phyloP scores from a whole-genome alignment of 2,797 vertebrate species.

The Pseudopleuronectes americanus region DNA sequence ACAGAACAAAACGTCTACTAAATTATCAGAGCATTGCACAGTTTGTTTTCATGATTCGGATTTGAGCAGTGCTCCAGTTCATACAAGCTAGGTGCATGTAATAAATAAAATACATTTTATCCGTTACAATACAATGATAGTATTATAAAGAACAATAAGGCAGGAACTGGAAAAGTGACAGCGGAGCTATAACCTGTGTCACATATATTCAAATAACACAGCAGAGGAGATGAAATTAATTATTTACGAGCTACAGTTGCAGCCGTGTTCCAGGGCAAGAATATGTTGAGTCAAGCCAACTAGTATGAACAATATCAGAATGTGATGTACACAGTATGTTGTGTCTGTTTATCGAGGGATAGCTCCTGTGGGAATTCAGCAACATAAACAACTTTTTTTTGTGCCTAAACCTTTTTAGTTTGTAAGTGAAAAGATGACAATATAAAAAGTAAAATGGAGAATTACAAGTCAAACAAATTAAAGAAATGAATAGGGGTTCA shows the following conservation, averaged over 20 bases:
- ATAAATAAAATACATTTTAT: background rate
- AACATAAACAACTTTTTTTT: background rate
- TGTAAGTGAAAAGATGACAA: background rate
- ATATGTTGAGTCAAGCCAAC: background rate
- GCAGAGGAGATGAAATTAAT: slow-evolving; percentile 1
- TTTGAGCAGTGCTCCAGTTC: background rate
- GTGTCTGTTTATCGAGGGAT: background rate
- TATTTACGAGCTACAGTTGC: background rate
- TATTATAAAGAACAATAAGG: background rate
- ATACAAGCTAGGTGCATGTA: background rate
- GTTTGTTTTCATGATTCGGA: too few species aligned
- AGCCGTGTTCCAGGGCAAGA: background rate
- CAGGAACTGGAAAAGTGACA: slow-evolving; percentile 3
- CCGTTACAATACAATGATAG: background rate
- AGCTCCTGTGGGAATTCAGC: background rate
- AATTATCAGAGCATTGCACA: too few species aligned
- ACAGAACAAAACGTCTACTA: too few species aligned
- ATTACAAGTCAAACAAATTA: background rate
- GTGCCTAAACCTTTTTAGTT: background rate
- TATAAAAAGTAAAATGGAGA: background rate
- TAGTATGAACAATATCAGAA: background rate
- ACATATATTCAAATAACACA: background rate
- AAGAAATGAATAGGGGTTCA: background rate
- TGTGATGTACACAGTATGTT: background rate
- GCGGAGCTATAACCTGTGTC: background rate